A percentile compares a stretch with the other conserved stretches of the same genome.
These are phyloP conservation scores for Morus bassanus DNA, from an alignment of 2,797 vertebrate species.

Conservation along the genomic window DNA sequence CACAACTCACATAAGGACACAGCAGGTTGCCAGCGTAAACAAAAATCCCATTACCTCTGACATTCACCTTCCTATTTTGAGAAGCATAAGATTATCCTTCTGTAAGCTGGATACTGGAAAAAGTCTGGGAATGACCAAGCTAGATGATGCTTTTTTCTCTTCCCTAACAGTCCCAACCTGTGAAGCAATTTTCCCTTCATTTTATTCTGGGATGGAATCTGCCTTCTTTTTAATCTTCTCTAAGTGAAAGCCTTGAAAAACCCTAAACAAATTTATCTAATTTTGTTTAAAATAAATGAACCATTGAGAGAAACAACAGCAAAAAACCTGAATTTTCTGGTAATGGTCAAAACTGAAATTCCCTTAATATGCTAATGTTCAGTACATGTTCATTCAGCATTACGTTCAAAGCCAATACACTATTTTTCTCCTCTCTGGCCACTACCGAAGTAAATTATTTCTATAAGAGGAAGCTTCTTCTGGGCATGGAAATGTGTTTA, in stretches of 20 bases:
- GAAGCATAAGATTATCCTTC: not conserved
- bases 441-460: not conserved
- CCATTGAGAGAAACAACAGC: not conserved
- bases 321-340: not conserved
- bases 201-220: not conserved
- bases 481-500: not conserved
- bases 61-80: not conserved
- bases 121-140: not conserved
- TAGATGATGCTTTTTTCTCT: not conserved
- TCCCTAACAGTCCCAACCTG: not conserved
- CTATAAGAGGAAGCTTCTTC: not conserved
- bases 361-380: not conserved
- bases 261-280: not conserved
- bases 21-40: not conserved
- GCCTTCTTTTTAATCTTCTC: not conserved
- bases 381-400: not conserved
- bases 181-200: not conserved
- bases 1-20: not conserved
- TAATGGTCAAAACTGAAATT: not conserved
- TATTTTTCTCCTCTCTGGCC: not conserved
- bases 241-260: not conserved
- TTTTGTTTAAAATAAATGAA: not conserved
- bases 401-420: not conserved
- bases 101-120: not conserved
- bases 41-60: conserved; percentile 3